These are phyloP conservation scores for Cotesia congregata DNA, from an alignment of 2,888 invertebrate genomes.

Conservation along the genomic window DNA sequence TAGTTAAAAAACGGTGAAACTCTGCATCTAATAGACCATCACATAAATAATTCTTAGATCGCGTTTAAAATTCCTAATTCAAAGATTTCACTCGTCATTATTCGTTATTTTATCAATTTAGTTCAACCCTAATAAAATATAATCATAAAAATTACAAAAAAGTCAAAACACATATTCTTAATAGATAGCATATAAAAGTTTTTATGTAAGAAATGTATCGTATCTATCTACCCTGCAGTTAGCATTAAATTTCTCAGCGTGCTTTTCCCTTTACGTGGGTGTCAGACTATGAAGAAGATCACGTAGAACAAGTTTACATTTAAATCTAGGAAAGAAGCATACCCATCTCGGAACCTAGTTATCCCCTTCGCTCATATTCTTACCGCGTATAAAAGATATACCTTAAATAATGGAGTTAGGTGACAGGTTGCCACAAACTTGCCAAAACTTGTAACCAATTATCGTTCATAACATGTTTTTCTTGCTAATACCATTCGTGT, in stretches of 20 bases:
- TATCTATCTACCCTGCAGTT: not conserved
- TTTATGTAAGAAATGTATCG: not conserved
- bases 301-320: constrained; percentile 51
- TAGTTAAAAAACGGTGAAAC: too few relatives aligned
- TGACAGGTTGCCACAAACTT: constrained; percentile 31
- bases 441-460: constrained; percentile 34
- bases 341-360: constrained; percentile 39
- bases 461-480: constrained; percentile 27
- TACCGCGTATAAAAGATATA: constrained; percentile 56
- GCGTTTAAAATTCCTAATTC: too few relatives aligned
- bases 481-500: not conserved
- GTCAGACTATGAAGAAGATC: constrained; percentile 40
- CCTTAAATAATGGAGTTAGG: constrained; percentile 41
- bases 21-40: too few relatives aligned
- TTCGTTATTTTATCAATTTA: too few relatives aligned
- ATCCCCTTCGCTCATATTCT: constrained; percentile 55
- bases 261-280: constrained; percentile 32
- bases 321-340: constrained; percentile 52
- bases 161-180: too few relatives aligned
- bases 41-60: too few relatives aligned
- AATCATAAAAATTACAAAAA: too few relatives aligned
- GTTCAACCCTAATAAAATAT: too few relatives aligned
- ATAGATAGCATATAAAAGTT: too few relatives aligned
- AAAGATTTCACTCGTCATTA: too few relatives aligned
- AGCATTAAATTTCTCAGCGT: constrained; percentile 42